Conservation (phyloP, 2,888 invertebrate species). For the Malthinus seriepunctatus region DNA sequence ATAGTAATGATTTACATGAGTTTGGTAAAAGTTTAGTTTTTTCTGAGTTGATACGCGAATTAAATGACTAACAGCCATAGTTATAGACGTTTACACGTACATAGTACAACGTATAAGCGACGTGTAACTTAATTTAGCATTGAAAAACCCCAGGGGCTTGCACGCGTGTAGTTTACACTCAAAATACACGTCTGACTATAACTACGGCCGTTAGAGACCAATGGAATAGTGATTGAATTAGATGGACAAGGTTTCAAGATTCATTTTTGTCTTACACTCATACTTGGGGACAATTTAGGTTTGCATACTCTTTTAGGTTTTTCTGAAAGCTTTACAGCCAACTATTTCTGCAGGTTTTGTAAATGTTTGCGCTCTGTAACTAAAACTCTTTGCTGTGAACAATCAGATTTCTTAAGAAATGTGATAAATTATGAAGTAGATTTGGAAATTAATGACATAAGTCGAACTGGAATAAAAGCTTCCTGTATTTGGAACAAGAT, state of each 20-base stretch:
- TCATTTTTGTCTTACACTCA: constrained; percentile 1
- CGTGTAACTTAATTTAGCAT: too few species aligned
- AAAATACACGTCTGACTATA: too few species aligned
- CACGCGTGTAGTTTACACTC: too few species aligned
- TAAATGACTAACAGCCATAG: too few species aligned
- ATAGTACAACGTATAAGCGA: too few species aligned
- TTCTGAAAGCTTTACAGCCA: background rate
- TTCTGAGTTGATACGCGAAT: background rate
- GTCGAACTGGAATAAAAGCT: constrained; percentile 35
- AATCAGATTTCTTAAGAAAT: background rate
- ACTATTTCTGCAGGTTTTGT: constrained; percentile 7
- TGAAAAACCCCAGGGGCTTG: too few species aligned
- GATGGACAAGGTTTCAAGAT: background rate
- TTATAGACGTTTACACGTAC: too few species aligned
- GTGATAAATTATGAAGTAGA: background rate
- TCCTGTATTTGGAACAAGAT: constrained; percentile 23
- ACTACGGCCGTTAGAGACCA: background rate
- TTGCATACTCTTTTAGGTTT: constrained; percentile 7
- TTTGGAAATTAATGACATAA: constrained; percentile 25
- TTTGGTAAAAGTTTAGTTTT: too few species aligned
- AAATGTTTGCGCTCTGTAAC: background rate
- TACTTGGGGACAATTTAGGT: constrained; percentile 1
- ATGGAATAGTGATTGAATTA: background rate
- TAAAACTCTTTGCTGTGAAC: background rate
- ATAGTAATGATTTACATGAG: too few species aligned